These are phyloP conservation scores for Drosophila rellima DNA, from an alignment of 2,888 invertebrate species.

Conservation along the genomic window DNA sequence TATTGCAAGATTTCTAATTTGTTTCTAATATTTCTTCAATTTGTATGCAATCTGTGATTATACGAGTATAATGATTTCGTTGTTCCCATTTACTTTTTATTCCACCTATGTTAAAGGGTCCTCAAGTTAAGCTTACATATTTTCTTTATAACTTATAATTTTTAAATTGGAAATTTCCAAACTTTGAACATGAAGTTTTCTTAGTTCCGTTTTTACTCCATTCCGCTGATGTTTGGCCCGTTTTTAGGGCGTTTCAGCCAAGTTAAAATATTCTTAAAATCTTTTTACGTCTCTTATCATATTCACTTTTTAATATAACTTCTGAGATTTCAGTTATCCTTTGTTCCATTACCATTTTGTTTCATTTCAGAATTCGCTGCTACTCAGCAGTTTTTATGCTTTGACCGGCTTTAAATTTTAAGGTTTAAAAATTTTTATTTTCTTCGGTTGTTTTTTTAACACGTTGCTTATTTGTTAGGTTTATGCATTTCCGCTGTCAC, in stretches of 20 bases:
- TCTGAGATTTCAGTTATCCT: background rate
- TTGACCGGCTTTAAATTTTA: background rate
- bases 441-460: background rate
- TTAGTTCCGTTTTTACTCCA: background rate
- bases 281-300: background rate
- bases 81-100: too few species aligned
- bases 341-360: background rate
- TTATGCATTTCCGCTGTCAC: conserved; percentile 11
- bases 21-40: too few species aligned
- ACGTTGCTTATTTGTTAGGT: background rate
- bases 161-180: too few species aligned
- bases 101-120: too few species aligned
- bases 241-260: too few species aligned
- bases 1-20: too few species aligned
- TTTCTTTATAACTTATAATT: too few species aligned
- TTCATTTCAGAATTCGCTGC: background rate
- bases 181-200: background rate
- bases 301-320: background rate
- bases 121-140: too few species aligned
- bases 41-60: too few species aligned
- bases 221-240: background rate
- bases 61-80: too few species aligned
- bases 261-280: background rate
- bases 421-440: background rate
- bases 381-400: background rate